A percentile compares a stretch with the other conserved stretches of the same genome.
Evolutionary conservation across 1,140 invertebrate species (phyloP).

Genomic region (Paraescarpia echinospica): DNA sequence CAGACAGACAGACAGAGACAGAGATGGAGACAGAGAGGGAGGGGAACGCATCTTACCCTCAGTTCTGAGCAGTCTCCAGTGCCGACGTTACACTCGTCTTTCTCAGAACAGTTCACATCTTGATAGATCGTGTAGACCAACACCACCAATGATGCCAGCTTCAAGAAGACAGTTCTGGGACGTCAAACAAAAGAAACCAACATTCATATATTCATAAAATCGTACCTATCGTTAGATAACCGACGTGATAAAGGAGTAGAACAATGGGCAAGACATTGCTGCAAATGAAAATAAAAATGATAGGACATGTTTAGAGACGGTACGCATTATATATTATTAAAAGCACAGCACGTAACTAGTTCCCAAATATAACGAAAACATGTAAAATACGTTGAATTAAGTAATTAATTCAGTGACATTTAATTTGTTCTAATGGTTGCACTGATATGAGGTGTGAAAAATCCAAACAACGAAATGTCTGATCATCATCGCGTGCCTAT

Average conservation of each 20-base stretch:
- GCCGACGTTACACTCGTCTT: constrained; percentile 7
- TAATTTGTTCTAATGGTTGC: no score
- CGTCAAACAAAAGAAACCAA: neutral
- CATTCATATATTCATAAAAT: neutral
- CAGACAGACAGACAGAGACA: no score
- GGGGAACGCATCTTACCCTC: neutral
- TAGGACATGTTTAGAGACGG: no score
- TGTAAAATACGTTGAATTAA: no score
- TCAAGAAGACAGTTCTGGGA: neutral
- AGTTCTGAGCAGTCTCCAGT: neutral
- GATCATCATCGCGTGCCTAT: no score
- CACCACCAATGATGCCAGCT: constrained; percentile 6
- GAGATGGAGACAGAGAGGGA: neutral
- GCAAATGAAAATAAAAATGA: no score
- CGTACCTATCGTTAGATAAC: neutral
- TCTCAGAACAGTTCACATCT: neutral
- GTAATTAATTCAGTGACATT: no score
- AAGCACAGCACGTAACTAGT: no score
- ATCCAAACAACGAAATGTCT: no score
- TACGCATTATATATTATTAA: no score
- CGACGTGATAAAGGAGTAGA: neutral
- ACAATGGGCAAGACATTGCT: neutral
- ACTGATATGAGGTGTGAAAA: no score
- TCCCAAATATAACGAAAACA: no score
- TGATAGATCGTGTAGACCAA: neutral